Percentiles rank a stretch among this genome's conserved stretches.
These are phyloP conservation scores for Zosterops hypoxanthus DNA, from an alignment of 2,113 vertebrate species.

Conservation along the genomic window DNA sequence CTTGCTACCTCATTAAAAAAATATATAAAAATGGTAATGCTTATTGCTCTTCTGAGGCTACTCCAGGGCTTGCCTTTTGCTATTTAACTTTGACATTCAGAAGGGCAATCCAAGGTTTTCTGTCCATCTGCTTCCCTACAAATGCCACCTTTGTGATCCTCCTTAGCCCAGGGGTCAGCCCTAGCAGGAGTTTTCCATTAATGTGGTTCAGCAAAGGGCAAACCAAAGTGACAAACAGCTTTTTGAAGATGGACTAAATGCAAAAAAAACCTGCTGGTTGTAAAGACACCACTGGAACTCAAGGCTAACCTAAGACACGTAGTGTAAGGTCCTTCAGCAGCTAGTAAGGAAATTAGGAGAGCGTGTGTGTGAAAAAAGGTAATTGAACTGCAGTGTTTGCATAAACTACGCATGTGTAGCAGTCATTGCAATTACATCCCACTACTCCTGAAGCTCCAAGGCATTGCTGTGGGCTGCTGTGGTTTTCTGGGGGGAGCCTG, in stretches of 20 bases:
- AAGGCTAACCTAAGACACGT: conserved; percentile 68
- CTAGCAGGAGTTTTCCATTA: background rate
- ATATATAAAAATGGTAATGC: background rate
- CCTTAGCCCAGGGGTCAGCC: background rate
- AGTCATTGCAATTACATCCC: conserved; percentile 83
- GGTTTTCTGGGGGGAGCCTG: conserved; percentile 86
- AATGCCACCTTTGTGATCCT: background rate
- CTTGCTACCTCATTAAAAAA: conserved; percentile 27
- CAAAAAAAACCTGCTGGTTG: background rate
- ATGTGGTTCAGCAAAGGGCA: background rate
- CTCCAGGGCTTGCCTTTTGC: conserved; percentile 46
- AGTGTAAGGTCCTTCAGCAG: conserved; percentile 80
- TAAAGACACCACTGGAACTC: conserved; percentile 69
- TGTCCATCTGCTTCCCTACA: conserved; percentile 25
- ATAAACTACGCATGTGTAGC: conserved; percentile 84
- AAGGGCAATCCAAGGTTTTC: conserved; percentile 10
- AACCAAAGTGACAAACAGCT: background rate
- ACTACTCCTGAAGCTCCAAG: conserved; percentile 78
- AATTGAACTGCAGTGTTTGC: conserved; percentile 79
- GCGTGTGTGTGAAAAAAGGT: conserved; percentile 81
- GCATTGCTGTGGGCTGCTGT: conserved; percentile 93
- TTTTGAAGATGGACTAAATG: conserved; percentile 30
- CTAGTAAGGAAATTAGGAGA: conserved; percentile 76
- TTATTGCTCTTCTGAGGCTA: conserved; percentile 21
- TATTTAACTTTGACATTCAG: background rate